These are phyloP conservation scores for Pseudoips prasinana DNA, from an alignment of 2,888 invertebrate species.

Conservation along the genomic window DNA sequence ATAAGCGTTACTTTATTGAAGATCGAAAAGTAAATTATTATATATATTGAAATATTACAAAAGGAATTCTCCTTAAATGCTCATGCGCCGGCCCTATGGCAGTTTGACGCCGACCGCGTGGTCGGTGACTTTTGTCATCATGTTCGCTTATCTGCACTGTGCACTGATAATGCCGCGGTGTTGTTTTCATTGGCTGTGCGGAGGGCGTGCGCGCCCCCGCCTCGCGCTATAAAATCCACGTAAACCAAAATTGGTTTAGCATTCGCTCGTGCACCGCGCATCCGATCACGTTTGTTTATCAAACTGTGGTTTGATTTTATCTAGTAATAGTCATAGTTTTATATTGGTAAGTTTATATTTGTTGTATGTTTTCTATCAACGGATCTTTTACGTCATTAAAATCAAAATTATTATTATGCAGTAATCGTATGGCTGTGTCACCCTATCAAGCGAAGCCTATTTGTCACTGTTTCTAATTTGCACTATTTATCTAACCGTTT, in stretches of 20 bases:
- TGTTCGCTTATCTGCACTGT: constrained; percentile 40
- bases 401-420: too few species aligned
- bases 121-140: constrained; percentile 50
- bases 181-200: constrained; percentile 63
- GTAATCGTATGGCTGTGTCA: too few species aligned
- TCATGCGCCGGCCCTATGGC: constrained; percentile 65
- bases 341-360: constrained; percentile 22
- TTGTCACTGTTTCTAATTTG: too few species aligned
- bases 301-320: constrained; percentile 24
- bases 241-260: constrained; percentile 35
- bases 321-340: constrained; percentile 19
- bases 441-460: too few species aligned
- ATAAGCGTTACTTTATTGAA: too few species aligned
- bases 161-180: constrained; percentile 39
- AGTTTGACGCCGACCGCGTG: constrained; percentile 54
- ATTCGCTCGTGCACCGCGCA: constrained; percentile 40
- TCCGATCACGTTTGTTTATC: constrained; percentile 36
- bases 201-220: constrained; percentile 69
- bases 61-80: constrained; percentile 55
- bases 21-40: too few species aligned
- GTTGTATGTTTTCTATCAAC: too few species aligned
- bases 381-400: too few species aligned
- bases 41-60: too few species aligned
- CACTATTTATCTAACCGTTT: too few species aligned
- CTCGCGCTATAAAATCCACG: constrained; percentile 56